A percentile compares a stretch with the other conserved stretches of the same genome.
Evolutionary conservation across 1,140 invertebrate genomes (phyloP).

Genomic region (Chionoecetes opilio): DNA sequence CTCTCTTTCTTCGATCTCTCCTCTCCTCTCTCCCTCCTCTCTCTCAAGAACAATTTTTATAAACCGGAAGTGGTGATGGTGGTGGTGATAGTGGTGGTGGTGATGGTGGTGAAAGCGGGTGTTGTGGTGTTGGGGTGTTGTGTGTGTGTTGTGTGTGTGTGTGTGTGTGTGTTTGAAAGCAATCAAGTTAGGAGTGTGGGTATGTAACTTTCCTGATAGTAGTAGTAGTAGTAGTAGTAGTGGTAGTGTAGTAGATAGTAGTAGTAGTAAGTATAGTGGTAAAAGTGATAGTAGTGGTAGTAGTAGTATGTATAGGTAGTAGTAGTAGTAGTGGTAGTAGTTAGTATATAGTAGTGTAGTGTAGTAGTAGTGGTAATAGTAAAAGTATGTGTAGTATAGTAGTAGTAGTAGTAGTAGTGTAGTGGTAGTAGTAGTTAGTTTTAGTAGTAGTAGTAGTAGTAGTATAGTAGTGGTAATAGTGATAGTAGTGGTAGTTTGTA

Average conservation of each 20-base stretch:
- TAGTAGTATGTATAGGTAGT: background rate
- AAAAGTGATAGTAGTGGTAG: background rate
- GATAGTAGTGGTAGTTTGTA: background rate
- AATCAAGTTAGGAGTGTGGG: too few species aligned
- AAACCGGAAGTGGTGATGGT: background rate
- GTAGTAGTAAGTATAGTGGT: background rate
- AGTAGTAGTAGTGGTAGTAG: background rate
- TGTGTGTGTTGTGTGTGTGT: background rate
- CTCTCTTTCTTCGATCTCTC: too few species aligned
- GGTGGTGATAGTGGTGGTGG: background rate
- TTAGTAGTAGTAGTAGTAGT: background rate
- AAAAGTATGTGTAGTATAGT: background rate
- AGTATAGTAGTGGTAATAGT: background rate
- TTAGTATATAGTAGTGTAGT: too few species aligned
- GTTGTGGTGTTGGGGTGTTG: background rate
- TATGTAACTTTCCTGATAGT: background rate
- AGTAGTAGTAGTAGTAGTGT: slow-evolving; percentile 1
- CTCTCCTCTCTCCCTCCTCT: too few species aligned
- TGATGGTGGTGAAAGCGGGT: background rate
- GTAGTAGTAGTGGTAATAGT: background rate
- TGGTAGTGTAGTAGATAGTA: too few species aligned
- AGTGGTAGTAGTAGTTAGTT: background rate
- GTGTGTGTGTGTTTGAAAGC: too few species aligned
- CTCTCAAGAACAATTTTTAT: background rate
- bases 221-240: too few species aligned